Percentiles rank a stretch among this genome's conserved stretches.
These are phyloP conservation scores for Lates japonicus DNA, from an alignment of 2,797 vertebrate genomes.

Conservation along the genomic window DNA sequence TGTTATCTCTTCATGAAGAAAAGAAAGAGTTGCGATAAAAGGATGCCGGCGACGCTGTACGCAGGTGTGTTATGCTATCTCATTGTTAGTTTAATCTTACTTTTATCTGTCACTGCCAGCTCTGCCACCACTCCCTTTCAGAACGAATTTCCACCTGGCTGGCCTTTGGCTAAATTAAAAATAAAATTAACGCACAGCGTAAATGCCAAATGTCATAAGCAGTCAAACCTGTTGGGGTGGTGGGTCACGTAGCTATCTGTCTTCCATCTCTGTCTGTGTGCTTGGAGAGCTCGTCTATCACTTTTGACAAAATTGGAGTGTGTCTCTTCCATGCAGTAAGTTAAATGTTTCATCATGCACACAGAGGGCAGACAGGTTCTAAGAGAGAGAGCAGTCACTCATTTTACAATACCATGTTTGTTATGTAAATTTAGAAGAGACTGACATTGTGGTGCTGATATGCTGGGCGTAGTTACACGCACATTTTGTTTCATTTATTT, in stretches of 20 bases:
- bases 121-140: slow-evolving; percentile 56
- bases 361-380: slow-evolving; percentile 6
- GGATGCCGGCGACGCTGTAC: background rate
- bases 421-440: background rate
- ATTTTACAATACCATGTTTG: slow-evolving; percentile 2
- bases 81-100: slow-evolving; percentile 21
- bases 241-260: slow-evolving; percentile 1
- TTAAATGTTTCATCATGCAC: slow-evolving; percentile 19
- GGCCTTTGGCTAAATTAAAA: slow-evolving; percentile 33
- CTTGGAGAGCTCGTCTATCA: slow-evolving; percentile 8
- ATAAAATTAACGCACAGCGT: slow-evolving; percentile 32
- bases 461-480: background rate
- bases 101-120: slow-evolving; percentile 39
- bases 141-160: background rate
- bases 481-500: background rate
- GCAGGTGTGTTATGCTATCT: slow-evolving; percentile 1
- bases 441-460: background rate
- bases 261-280: background rate
- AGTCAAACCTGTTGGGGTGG: slow-evolving; percentile 59
- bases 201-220: slow-evolving; percentile 45
- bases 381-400: background rate
- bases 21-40: slow-evolving; percentile 19
- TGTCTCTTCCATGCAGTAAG: background rate
- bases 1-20: slow-evolving; percentile 8
- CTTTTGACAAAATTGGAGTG: background rate